Base-by-base conservation (phyloP, 2,888 invertebrate species). In the Omphaloscelis lunosa region DNA sequence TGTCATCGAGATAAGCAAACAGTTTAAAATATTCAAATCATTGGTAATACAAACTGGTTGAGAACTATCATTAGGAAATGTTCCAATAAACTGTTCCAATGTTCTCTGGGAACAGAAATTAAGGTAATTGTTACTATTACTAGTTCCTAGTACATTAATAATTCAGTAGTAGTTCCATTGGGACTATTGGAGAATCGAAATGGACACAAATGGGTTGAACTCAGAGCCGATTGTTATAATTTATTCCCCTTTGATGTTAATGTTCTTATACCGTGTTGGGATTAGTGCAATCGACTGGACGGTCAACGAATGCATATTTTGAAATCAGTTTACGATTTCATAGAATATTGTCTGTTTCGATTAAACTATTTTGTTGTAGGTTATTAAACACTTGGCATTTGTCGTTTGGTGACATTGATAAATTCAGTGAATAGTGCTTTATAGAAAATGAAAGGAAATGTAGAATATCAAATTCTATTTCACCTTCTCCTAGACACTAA, bases 181-280 rank as follows among this genome's bases (percentile, higher is more conserved):
- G 72, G 71, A 62, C 67, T 76, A 69, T 70, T 61, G 58, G 75
- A 65, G 77, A 79, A 87, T 73, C 65, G 80, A 74, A 86, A 86
- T 72, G 75, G 72, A 74, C 73, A 83, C 79, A 79, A 80, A 85
- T 87, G 58, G 63, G 69, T 51, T 75, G 70, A 69, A 78, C 78
- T 67, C 62, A 23, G 34, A 48, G 53, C 62, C 63, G 41, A 80
- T 75, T 69, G 79, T 68, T 75, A 66, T 72, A 69, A 72, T 67
- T 79, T 69, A 78, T 80, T 71, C 67, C 77, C 70, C 80, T 86
- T 89, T 88, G 88, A 89, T 88, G 89, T 84, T 84, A 86, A 81
- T 75, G 76, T 34, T 70, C 66, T 68, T 39, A 75, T 79, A 82
- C 79, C 76, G 74, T 76, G 68, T 62, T 48, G 48, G 72, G 62